These are phyloP conservation scores for Cynaeus angustus DNA, from an alignment of 2,888 invertebrate genomes.

Conservation along the genomic window DNA sequence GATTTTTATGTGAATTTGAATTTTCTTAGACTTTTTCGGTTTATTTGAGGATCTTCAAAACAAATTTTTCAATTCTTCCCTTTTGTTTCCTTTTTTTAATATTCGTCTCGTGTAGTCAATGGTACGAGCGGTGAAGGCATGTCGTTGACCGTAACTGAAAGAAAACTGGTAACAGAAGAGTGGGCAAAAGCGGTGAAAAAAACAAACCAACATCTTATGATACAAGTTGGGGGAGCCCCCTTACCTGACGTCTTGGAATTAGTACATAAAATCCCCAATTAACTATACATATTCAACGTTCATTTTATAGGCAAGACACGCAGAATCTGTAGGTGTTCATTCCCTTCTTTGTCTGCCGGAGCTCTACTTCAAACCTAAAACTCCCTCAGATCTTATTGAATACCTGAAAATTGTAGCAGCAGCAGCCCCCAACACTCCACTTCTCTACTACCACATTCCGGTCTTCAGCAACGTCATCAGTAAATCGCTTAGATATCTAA, in stretches of 20 bases:
- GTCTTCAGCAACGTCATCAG: constrained; percentile 81
- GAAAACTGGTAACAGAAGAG: constrained; percentile 78
- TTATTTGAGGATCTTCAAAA: no score
- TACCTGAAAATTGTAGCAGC: constrained; percentile 80
- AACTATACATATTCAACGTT: not conserved
- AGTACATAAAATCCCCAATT: constrained; percentile 68
- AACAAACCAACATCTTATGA: constrained; percentile 78
- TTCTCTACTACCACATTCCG: constrained; percentile 90
- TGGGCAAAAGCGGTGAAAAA: constrained; percentile 77
- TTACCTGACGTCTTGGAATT: constrained; percentile 81
- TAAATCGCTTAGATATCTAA: no score
- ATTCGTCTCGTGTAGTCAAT: constrained; percentile 76
- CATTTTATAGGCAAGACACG: constrained; percentile 77
- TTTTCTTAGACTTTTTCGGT: no score
- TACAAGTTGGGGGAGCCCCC: constrained; percentile 83
- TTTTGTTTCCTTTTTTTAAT: constrained; percentile 31
- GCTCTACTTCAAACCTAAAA: constrained; percentile 82
- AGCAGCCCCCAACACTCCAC: constrained; percentile 83
- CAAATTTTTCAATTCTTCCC: no score
- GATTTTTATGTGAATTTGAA: no score
- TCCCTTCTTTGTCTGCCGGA: constrained; percentile 85
- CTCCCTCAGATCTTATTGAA: constrained; percentile 76
- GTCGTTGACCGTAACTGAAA: constrained; percentile 78
- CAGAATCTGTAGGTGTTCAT: constrained; percentile 77
- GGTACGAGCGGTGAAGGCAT: constrained; percentile 88